Conservation (phyloP, 2,797 vertebrate genomes). For the Tauraco hartlaubi region DNA sequence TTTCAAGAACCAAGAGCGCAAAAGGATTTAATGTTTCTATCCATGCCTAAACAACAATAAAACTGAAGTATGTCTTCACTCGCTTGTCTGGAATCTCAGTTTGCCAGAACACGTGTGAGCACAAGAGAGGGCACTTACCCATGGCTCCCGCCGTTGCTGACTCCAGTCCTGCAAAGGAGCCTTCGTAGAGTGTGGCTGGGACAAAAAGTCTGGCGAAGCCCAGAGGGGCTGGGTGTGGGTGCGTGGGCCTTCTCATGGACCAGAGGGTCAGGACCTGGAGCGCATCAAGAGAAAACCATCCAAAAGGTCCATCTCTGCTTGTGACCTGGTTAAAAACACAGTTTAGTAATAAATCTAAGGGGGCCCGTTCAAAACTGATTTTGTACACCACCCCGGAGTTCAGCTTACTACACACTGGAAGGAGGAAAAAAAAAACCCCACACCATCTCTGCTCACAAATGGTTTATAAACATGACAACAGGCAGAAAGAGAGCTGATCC, state of each 20-base stretch:
- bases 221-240: rapidly evolving
- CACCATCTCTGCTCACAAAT: not conserved
- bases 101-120: not conserved
- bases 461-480: not conserved
- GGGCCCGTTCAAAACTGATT: not conserved
- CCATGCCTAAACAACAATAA: constrained; percentile 85
- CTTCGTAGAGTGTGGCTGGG: rapidly evolving
- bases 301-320: not conserved
- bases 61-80: constrained; percentile 81
- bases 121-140: rapidly evolving
- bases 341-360: no score
- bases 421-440: not conserved
- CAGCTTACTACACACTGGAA: rapidly evolving
- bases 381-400: rapidly evolving
- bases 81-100: constrained; percentile 63
- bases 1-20: constrained; percentile 70
- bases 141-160: rapidly evolving
- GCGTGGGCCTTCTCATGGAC: not conserved
- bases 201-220: rapidly evolving
- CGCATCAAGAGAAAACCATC: not conserved
- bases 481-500: not conserved
- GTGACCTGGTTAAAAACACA: not conserved
- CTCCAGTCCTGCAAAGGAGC: rapidly evolving
- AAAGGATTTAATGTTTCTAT: constrained; percentile 81
- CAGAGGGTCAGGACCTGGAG: not conserved